Percentiles rank a stretch among this genome's conserved stretches.
phyloP scores from a whole-genome alignment of 30 jellyfish, hydroid and myxozoan species.

The Aurelia coerulea region DNA sequence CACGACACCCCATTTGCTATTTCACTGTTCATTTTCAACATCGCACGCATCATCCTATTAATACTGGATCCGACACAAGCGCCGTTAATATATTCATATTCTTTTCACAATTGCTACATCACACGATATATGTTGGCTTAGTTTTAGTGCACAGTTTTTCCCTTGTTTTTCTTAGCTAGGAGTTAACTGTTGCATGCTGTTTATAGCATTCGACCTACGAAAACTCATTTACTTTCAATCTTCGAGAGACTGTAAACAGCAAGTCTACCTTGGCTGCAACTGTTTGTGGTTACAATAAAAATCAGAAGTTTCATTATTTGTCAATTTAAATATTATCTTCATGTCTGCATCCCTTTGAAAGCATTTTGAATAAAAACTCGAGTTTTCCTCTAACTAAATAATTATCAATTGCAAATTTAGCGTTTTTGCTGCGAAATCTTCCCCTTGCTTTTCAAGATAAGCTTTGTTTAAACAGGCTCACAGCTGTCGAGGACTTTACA shows the following conservation, averaged over 20 bases:
- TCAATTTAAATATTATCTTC: neutral
- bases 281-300: neutral
- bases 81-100: too few relatives aligned
- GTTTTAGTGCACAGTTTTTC: too few relatives aligned
- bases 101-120: too few relatives aligned
- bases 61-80: too few relatives aligned
- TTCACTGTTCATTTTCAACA: too few relatives aligned
- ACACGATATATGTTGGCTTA: too few relatives aligned
- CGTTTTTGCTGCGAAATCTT: neutral
- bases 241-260: neutral
- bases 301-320: neutral
- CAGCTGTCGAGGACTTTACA: constrained; percentile 12
- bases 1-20: too few relatives aligned
- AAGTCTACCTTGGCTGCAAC: neutral
- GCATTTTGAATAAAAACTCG: neutral
- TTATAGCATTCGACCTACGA: too few relatives aligned
- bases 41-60: too few relatives aligned
- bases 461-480: neutral
- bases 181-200: too few relatives aligned
- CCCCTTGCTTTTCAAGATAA: neutral
- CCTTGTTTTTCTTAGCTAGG: too few relatives aligned
- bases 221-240: too few relatives aligned
- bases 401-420: constrained; percentile 10
- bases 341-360: neutral
- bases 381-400: neutral